Evolutionary conservation across 1,140 invertebrate species (phyloP).

Genomic region (Acromyrmex charruanus): DNA sequence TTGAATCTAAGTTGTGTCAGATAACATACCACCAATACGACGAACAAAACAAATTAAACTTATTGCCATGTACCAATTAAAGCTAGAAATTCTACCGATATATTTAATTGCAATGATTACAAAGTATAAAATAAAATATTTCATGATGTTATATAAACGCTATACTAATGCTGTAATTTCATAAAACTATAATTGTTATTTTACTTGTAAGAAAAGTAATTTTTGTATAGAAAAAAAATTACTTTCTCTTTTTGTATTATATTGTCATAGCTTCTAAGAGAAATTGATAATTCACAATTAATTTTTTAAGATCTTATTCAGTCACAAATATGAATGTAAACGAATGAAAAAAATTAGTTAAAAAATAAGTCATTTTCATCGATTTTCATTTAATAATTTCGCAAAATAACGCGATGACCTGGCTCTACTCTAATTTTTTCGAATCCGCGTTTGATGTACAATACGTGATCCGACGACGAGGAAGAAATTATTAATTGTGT

Average conservation of each 20-base stretch:
- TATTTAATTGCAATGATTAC: neutral
- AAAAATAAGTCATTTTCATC: neutral
- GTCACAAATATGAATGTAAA: neutral
- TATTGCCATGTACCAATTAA: neutral
- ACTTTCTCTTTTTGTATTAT: no score
- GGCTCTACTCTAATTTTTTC: neutral
- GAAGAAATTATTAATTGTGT: constrained; percentile 17
- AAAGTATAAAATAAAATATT: neutral
- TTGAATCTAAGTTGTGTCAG: neutral
- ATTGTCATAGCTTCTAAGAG: no score
- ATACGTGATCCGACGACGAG: neutral
- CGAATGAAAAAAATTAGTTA: no score
- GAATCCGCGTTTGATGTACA: neutral
- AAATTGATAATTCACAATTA: neutral
- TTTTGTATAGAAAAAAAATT: no score
- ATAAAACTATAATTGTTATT: no score
- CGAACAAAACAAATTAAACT: neutral
- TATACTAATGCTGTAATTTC: no score
- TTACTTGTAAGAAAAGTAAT: neutral
- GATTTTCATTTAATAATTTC: neutral
- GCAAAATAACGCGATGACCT: neutral
- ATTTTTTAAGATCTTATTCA: neutral
- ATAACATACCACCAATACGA: neutral
- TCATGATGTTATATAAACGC: neutral
- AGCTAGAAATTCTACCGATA: neutral